A percentile compares a stretch with the other conserved stretches of the same genome.
Evolutionary conservation across 1,140 invertebrate genomes (phyloP).

Genomic region (Cardiocondyla obscurior): DNA sequence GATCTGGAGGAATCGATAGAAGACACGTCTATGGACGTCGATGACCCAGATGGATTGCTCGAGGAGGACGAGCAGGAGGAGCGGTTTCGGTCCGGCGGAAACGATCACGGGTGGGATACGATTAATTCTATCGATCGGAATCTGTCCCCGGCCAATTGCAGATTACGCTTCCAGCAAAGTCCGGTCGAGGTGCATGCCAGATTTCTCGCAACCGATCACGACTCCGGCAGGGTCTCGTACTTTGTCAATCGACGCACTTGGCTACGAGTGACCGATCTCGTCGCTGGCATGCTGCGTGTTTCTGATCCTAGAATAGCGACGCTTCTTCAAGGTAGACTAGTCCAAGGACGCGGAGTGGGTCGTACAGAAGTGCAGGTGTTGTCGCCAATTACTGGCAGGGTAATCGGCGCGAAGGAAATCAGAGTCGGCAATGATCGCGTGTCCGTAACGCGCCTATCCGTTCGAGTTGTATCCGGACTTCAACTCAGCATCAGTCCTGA

Average conservation of each 20-base stretch:
- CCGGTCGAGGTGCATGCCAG: slow-evolving; percentile 95
- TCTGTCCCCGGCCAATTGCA: slow-evolving; percentile 85
- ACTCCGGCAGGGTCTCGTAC: slow-evolving; percentile 95
- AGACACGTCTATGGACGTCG: slow-evolving; percentile 66
- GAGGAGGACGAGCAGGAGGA: slow-evolving; percentile 75
- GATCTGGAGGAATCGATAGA: slow-evolving; percentile 73
- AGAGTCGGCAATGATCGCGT: slow-evolving; percentile 96
- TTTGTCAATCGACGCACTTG: slow-evolving; percentile 94
- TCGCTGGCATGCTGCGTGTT: slow-evolving; percentile 91
- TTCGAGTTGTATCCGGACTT: slow-evolving; percentile 95
- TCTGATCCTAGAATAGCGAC: slow-evolving; percentile 95
- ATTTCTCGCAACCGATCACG: slow-evolving; percentile 95
- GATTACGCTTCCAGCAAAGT: slow-evolving; percentile 95
- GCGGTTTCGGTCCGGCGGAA: slow-evolving; percentile 79
- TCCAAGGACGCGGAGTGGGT: slow-evolving; percentile 94
- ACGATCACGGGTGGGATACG: slow-evolving; percentile 82
- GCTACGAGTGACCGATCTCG: slow-evolving; percentile 95
- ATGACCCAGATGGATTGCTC: slow-evolving; percentile 62
- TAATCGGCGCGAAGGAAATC: slow-evolving; percentile 95
- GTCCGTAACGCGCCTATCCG: slow-evolving; percentile 90
- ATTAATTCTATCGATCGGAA: slow-evolving; percentile 82
- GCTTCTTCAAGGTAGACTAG: slow-evolving; percentile 90
- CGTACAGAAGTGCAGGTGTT: slow-evolving; percentile 96
- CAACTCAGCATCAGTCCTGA: slow-evolving; percentile 95
- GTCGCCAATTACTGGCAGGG: slow-evolving; percentile 95